Evolutionary conservation across 2,797 vertebrate genomes (phyloP), one percentile per base, ranked within the genome.

Genomic region (Masticophis lateralis): DNA sequence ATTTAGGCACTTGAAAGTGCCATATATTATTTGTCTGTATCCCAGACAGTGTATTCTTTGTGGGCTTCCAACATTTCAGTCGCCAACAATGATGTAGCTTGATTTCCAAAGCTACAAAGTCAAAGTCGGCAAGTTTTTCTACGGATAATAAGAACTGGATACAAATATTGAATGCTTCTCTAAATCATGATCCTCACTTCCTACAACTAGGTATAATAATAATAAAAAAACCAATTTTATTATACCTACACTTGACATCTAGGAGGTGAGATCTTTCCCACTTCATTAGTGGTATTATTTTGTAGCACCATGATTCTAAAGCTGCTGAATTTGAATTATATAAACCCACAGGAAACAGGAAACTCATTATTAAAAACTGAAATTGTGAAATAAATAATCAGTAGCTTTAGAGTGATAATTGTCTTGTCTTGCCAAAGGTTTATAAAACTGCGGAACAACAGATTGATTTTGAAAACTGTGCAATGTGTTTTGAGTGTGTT

Each of bases 301-400:
- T 83, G 55, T 88, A 93, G 90, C 92, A 91, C 56, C 63, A 79
- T 83, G 66, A 22, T 91, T 27, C 86, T 37, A 22, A 57, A 92
- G 66, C 66, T 57, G 47, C 27, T 79, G 13, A 87, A 43, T 74
- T 43, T 92, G 86, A 87, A 88, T 92, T 83, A 88, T 92, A 66
- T 88, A 91, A 92, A 74, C n/a, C 28, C n/a, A 69, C 1, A 66
- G 63, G 63, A 66, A 66, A 20, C 89, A 61, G 57, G 90, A 91
- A 90, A 88, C 32, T 28, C 66, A 87, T 90, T 90, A 57, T 92
- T 90, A 90, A 87, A 87, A 83, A 16, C 43, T 91, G 43, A 63
- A 86, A 87, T 56, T 94, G 86, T 57, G 61, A 92, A 91, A 63
- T 57, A 51, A 92, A 88, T 91, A 86, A 86, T 92, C 93, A 94